phyloP scores from a whole-genome alignment of 2,113 vertebrate species.

The Erythrocercus mccallii region DNA sequence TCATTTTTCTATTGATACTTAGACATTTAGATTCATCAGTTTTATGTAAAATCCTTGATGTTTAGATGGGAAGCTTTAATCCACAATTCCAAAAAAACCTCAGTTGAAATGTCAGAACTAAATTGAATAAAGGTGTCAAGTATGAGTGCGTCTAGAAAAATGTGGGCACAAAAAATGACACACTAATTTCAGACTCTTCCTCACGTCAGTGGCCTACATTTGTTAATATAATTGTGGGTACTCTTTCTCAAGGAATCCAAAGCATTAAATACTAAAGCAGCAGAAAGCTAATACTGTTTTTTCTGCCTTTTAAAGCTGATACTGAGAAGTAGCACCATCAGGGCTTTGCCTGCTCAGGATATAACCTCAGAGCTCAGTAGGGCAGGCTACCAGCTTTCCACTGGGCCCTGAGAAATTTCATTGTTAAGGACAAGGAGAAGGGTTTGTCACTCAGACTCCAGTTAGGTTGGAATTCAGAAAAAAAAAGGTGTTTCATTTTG shows the following conservation, averaged over 20 bases:
- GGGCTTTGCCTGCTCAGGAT: neutral
- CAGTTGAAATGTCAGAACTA: slow-evolving; percentile 42
- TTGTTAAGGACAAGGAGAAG: neutral
- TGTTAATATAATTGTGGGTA: neutral
- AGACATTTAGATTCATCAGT: slow-evolving; percentile 58
- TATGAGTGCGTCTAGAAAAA: slow-evolving; percentile 2
- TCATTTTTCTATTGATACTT: slow-evolving; percentile 68
- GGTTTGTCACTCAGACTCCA: neutral
- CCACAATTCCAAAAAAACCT: slow-evolving; percentile 16
- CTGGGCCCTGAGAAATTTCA: neutral
- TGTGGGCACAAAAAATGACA: slow-evolving; percentile 42
- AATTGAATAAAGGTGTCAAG: slow-evolving; percentile 39
- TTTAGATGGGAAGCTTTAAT: slow-evolving; percentile 51
- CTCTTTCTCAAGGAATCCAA: neutral
- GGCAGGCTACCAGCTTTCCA: neutral
- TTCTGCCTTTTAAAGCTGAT: neutral
- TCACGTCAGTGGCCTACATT: slow-evolving; percentile 16
- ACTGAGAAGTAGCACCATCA: neutral
- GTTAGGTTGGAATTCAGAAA: neutral
- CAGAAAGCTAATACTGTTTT: neutral
- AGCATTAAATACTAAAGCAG: neutral
- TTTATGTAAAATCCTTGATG: slow-evolving; percentile 53
- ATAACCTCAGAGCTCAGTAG: neutral
- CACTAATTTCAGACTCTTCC: slow-evolving; percentile 13
- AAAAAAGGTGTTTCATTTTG: neutral